phyloP scores from a whole-genome alignment of 2,113 vertebrate species.

The Apistogramma diplotaenia region DNA sequence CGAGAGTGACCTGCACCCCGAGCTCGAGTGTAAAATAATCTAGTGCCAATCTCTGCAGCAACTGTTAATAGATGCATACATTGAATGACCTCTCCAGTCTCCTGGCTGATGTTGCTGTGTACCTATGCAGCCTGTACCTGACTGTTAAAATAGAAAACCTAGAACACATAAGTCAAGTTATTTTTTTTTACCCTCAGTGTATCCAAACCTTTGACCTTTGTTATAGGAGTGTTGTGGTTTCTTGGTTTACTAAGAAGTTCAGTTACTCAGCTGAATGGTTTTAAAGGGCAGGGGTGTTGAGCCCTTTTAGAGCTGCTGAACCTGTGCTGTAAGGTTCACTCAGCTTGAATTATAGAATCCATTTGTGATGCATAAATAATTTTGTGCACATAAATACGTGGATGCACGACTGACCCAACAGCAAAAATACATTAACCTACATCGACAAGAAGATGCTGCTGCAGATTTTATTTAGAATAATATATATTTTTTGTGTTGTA shows the following conservation, averaged over 20 bases:
- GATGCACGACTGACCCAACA: background rate
- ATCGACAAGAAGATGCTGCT: background rate
- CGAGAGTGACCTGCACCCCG: background rate
- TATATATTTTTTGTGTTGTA: background rate
- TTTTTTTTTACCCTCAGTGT: background rate
- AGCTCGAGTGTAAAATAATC: background rate
- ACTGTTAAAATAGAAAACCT: no score
- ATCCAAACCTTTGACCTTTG: background rate
- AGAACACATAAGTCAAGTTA: background rate
- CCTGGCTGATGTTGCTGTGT: no score
- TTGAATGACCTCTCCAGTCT: no score
- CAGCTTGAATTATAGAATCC: background rate
- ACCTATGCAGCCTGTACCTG: no score
- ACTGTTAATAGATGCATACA: no score
- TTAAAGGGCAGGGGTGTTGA: background rate
- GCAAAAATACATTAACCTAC: rapidly evolving
- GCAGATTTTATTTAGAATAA: background rate
- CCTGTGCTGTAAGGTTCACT: background rate
- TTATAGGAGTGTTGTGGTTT: background rate
- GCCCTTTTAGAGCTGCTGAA: background rate
- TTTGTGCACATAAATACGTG: background rate
- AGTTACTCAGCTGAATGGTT: background rate
- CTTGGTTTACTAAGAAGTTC: background rate
- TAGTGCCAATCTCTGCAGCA: no score
- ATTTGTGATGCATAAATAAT: background rate